Evolutionary conservation across 2,888 invertebrate genomes (phyloP).

Genomic region (Branchellion lobata): DNA sequence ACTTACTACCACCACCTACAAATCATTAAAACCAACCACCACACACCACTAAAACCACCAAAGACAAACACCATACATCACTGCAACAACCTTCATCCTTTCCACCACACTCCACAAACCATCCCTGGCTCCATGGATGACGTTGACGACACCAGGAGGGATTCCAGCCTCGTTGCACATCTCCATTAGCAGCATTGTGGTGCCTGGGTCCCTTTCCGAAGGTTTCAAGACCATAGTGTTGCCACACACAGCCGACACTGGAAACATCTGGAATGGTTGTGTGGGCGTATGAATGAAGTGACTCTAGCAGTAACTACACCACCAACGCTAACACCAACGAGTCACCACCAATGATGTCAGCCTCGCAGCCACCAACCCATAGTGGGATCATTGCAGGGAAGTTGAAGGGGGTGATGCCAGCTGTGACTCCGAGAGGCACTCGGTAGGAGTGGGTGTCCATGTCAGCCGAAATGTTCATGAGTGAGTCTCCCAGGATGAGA

Average conservation of each 20-base stretch:
- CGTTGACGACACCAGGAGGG: slow-evolving; percentile 92
- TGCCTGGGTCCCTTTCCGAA: slow-evolving; percentile 95
- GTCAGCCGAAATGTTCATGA: slow-evolving; percentile 80
- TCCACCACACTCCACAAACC: slow-evolving; percentile 53
- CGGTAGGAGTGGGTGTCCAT: slow-evolving; percentile 94
- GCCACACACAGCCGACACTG: slow-evolving; percentile 76
- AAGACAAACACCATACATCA: too few relatives aligned
- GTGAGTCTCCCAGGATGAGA: slow-evolving; percentile 87
- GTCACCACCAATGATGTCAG: too few relatives aligned
- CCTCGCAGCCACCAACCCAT: slow-evolving; percentile 78
- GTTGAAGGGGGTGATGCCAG: slow-evolving; percentile 96
- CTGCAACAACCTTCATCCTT: not conserved
- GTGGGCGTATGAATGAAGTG: not conserved
- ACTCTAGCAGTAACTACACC: too few relatives aligned
- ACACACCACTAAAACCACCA: too few relatives aligned
- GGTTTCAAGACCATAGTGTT: slow-evolving; percentile 93
- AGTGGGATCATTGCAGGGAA: slow-evolving; percentile 99
- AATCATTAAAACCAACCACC: too few relatives aligned
- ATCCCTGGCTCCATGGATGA: slow-evolving; percentile 89
- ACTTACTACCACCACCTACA: too few relatives aligned
- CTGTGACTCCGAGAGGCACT: slow-evolving; percentile 86
- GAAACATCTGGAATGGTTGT: slow-evolving; percentile 70
- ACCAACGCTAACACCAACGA: too few relatives aligned
- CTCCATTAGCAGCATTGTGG: slow-evolving; percentile 90
- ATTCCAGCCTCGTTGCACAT: slow-evolving; percentile 89